Percentiles rank a stretch among this genome's conserved stretches.
phyloP scores from a whole-genome alignment of 2,113 vertebrate genomes.

The Anas platyrhynchos region DNA sequence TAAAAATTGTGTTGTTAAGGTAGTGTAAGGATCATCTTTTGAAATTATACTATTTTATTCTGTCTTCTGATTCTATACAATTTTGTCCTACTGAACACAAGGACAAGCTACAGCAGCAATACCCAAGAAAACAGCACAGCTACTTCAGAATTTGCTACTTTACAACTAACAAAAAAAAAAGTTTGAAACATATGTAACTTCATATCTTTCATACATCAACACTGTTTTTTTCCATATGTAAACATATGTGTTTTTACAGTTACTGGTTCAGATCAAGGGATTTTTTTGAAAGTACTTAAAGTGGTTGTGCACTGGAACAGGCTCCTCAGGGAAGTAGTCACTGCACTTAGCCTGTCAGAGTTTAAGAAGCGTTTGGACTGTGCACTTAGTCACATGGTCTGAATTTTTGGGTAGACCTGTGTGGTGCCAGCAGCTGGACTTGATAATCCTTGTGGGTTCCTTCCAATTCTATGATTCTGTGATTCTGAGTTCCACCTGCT shows the following conservation, averaged over 20 bases:
- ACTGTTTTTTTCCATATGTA: neutral
- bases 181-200: neutral
- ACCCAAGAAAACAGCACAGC: neutral
- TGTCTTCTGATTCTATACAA: neutral
- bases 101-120: neutral
- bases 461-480: too few species aligned
- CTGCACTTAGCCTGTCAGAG: too few species aligned
- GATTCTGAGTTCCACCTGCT: neutral
- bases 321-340: too few species aligned
- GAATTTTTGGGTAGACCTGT: too few species aligned
- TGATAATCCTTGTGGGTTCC: too few species aligned
- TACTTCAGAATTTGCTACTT: neutral
- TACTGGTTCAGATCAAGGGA: neutral
- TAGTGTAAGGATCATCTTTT: neutral
- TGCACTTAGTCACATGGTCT: too few species aligned
- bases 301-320: too few species aligned
- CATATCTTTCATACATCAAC: neutral
- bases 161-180: neutral
- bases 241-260: neutral
- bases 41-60: neutral
- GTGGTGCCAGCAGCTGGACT: too few species aligned
- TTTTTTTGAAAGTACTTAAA: neutral
- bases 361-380: too few species aligned
- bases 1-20: constrained; percentile 81
- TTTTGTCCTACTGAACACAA: neutral